Evolutionary conservation across 2,888 invertebrate species (phyloP).

Genomic region (Heterodera filipjevi): DNA sequence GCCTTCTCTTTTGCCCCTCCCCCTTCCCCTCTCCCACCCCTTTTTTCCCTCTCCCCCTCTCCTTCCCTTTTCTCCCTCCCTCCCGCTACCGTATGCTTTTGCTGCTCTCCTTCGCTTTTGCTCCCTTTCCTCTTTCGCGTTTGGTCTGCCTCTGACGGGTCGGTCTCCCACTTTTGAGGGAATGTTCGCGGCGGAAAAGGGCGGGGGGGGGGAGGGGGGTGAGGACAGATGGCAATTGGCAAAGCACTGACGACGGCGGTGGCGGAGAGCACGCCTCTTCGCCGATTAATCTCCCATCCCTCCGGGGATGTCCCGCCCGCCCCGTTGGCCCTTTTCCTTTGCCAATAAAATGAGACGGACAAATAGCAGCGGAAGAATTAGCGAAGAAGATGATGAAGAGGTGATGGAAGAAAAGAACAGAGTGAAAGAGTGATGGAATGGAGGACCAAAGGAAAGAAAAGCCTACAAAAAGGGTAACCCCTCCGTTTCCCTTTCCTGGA

Average conservation of each 20-base stretch:
- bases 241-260: neutral
- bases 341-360: slow-evolving; percentile 16
- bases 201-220: neutral
- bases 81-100: slow-evolving; percentile 7
- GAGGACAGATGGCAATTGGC: slow-evolving; percentile 10
- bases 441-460: neutral
- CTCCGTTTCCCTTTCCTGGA: neutral
- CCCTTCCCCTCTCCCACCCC: neutral
- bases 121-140: slow-evolving; percentile 9
- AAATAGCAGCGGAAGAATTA: neutral
- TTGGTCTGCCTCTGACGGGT: slow-evolving; percentile 11
- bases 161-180: slow-evolving; percentile 5
- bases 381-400: neutral
- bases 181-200: neutral
- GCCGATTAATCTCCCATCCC: slow-evolving; percentile 6
- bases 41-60: neutral
- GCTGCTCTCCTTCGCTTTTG: too few relatives aligned
- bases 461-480: neutral
- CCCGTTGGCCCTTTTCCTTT: neutral
- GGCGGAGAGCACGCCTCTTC: slow-evolving; percentile 19
- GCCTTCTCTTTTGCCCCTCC: neutral
- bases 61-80: neutral
- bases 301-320: neutral
- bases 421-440: neutral
- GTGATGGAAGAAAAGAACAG: neutral